phyloP scores from a whole-genome alignment of 2,888 invertebrate species.

The Melanotus villosus region DNA sequence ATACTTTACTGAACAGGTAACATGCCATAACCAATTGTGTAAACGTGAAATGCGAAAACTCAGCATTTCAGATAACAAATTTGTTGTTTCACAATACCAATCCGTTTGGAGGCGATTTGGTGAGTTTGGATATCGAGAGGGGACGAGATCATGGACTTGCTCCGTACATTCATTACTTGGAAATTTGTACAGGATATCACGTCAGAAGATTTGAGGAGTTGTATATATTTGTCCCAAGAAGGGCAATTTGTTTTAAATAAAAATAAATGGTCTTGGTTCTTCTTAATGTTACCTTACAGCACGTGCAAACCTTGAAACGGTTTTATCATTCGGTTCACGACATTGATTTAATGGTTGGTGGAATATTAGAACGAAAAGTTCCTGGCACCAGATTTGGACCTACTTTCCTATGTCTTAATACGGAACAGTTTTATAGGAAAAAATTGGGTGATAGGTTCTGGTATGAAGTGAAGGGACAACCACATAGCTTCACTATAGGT shows the following conservation, averaged over 20 bases:
- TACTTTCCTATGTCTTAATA: slow-evolving; percentile 81
- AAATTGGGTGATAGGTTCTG: slow-evolving; percentile 82
- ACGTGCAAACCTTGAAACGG: slow-evolving; percentile 68
- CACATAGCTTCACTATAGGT: slow-evolving; percentile 70
- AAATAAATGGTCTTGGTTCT: too few relatives aligned
- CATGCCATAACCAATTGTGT: too few relatives aligned
- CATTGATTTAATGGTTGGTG: slow-evolving; percentile 83
- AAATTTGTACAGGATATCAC: slow-evolving; percentile 75
- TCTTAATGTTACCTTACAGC: too few relatives aligned
- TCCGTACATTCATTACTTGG: too few relatives aligned
- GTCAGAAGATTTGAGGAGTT: slow-evolving; percentile 70
- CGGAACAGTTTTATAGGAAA: slow-evolving; percentile 78
- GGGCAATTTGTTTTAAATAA: background rate
- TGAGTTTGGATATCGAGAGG: slow-evolving; percentile 80
- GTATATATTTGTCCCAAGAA: slow-evolving; percentile 71
- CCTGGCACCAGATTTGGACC: slow-evolving; percentile 78
- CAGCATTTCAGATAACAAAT: slow-evolving; percentile 76
- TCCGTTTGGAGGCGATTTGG: slow-evolving; percentile 78
- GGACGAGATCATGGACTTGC: slow-evolving; percentile 81
- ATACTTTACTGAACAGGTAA: too few relatives aligned
- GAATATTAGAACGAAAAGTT: slow-evolving; percentile 75
- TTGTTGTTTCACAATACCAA: slow-evolving; percentile 80
- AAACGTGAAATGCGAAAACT: too few relatives aligned
- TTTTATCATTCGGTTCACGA: slow-evolving; percentile 78
- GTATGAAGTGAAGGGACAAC: slow-evolving; percentile 74